Evolutionary conservation across 2,888 invertebrate species (phyloP).

Genomic region (Drosophila basisetae): DNA sequence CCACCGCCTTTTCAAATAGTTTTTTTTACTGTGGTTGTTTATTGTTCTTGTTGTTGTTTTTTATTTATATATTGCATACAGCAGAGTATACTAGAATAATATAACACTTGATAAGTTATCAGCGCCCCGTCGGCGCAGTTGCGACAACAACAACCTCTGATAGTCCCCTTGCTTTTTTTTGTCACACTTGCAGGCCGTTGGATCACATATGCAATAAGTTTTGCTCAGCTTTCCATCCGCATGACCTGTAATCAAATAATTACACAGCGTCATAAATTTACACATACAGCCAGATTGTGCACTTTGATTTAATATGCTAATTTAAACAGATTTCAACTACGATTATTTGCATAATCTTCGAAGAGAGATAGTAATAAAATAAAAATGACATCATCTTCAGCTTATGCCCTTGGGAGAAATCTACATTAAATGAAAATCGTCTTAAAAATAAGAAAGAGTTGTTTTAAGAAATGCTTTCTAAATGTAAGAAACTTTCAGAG

Average conservation of each 20-base stretch:
- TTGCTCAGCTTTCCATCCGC: conserved; percentile 53
- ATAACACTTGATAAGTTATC: conserved; percentile 77
- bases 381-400: not conserved
- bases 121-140: conserved; percentile 57
- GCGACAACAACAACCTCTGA: conserved; percentile 56
- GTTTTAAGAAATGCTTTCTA: not conserved
- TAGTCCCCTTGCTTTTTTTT: conserved; percentile 44
- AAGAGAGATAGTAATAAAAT: not conserved
- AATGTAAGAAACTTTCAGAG: not conserved
- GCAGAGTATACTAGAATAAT: conserved; percentile 57
- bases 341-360: not conserved
- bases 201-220: conserved; percentile 76
- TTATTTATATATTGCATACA: conserved; percentile 29
- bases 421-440: not conserved
- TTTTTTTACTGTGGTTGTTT: conserved; percentile 16
- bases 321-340: not conserved
- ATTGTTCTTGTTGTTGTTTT: conserved; percentile 24
- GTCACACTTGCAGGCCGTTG: conserved; percentile 76
- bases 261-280: not conserved
- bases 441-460: not conserved
- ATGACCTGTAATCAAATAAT: conserved; percentile 48
- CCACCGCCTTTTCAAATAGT: not conserved
- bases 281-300: not conserved
- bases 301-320: not conserved
- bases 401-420: not conserved